Evolutionary conservation across 2,888 invertebrate genomes (phyloP), one percentile per base, ranked within the genome.

Genomic region (Tinea semifulvella): DNA sequence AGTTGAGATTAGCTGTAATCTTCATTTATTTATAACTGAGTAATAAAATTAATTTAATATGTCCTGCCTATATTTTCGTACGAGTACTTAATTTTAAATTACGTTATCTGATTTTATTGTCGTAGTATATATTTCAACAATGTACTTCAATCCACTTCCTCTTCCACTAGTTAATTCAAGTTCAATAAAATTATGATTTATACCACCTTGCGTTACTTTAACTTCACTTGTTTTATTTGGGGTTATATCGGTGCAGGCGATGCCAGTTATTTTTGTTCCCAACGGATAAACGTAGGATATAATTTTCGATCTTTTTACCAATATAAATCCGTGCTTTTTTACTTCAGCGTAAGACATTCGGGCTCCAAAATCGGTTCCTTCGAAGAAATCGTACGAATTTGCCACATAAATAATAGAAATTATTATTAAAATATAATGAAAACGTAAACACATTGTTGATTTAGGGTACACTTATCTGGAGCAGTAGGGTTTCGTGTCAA

Each of bases 331-430:
- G 10, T 60, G 58, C 45, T 63, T 64, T 44, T 66, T 65, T 28
- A 66, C 60, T 53, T 65, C 56, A 6, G 11, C 49, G 18, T 63
- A 65, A 0, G 65, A 58, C 65, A 65, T 66, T 8, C 65, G 56
- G 1, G 57, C 54, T 13, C 61, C 59, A 46, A 63, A 66, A 36
- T 61, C 56, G 10, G 55, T 22, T 3, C 65, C 65, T 42, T 50
- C 45, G 11, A 46, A 54, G 4, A 56, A 46, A 46, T 55, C 51
- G 16, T 43, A 27, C n/a, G 22, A 40, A 19, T 40, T 4, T 22
- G 11, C 22, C 3, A 25, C 48, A 31, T 8, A 22, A 42, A 10
- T 6, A 22, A 20, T 22, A 10, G n/a, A 42, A 22, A 25, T 10
- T 8, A 42, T 13, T 8, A 42, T 22, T 13, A 42, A 22, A 22